phyloP scores from a whole-genome alignment of 1,140 invertebrate species.

The Oscheius sp. region DNA sequence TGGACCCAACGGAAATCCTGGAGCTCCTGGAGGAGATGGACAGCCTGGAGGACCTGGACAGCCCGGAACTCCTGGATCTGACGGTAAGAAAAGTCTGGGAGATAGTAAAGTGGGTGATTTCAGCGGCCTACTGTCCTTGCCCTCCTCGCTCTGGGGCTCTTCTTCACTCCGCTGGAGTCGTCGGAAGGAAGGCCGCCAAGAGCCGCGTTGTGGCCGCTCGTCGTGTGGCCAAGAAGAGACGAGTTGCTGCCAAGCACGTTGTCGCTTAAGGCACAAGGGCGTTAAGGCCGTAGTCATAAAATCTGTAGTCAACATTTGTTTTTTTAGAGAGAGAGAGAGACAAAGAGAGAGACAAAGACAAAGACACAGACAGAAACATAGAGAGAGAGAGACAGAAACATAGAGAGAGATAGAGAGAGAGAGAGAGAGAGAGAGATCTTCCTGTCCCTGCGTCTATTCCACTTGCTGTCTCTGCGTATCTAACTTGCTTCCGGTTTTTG shows the following conservation, averaged over 20 bases:
- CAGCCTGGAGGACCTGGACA: slow-evolving; percentile 1
- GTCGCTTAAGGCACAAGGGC: background rate
- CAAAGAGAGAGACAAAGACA: too few species aligned
- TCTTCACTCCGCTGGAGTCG: background rate
- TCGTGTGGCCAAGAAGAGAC: background rate
- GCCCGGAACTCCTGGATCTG: slow-evolving; percentile 5
- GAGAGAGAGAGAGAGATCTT: too few species aligned
- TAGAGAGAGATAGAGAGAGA: too few species aligned
- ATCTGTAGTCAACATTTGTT: too few species aligned
- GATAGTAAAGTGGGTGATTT: background rate
- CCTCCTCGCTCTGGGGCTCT: slow-evolving; percentile 6
- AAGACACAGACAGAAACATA: too few species aligned
- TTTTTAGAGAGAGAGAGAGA: too few species aligned
- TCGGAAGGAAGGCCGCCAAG: background rate
- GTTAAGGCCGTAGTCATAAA: too few species aligned
- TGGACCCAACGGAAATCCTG: slow-evolving; percentile 21
- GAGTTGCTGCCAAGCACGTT: background rate
- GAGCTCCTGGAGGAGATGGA: slow-evolving; percentile 17
- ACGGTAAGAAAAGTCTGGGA: background rate
- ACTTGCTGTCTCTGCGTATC: too few species aligned
- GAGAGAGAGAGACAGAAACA: too few species aligned
- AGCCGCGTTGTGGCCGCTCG: background rate
- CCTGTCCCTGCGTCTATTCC: too few species aligned
- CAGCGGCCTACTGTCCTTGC: slow-evolving; percentile 23
- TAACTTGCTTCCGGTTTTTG: too few species aligned